These are phyloP conservation scores for Syngnathoides biaculeatus DNA, from an alignment of 2,113 vertebrate species.

Conservation along the genomic window DNA sequence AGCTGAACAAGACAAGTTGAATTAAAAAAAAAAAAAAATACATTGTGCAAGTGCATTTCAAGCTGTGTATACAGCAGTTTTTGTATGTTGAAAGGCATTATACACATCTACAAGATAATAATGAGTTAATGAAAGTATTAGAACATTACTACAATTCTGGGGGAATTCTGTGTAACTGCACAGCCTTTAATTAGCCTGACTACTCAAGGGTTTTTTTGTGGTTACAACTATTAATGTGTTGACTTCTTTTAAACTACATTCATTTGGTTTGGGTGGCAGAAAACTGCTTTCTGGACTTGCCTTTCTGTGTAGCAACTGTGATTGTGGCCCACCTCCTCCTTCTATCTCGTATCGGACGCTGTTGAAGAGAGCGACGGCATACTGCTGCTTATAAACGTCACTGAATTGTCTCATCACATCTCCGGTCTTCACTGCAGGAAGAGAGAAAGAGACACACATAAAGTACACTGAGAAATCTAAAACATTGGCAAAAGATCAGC, in stretches of 20 bases:
- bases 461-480: neutral
- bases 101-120: neutral
- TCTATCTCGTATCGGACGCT: constrained; percentile 90
- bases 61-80: too few species aligned
- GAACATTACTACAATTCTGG: neutral
- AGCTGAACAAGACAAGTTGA: too few species aligned
- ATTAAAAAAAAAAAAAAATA: too few species aligned
- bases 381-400: constrained; percentile 82
- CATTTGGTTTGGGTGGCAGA: neutral
- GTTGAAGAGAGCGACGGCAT: constrained; percentile 87
- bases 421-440: constrained; percentile 75
- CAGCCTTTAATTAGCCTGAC: neutral
- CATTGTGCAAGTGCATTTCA: too few species aligned
- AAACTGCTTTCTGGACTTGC: constrained; percentile 54
- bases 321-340: constrained; percentile 77
- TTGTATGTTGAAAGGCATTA: neutral
- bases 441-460: neutral
- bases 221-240: neutral
- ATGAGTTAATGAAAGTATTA: neutral
- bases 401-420: constrained; percentile 82
- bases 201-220: too few species aligned
- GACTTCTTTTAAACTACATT: neutral
- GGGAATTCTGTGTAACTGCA: neutral
- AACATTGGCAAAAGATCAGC: too few species aligned
- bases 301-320: constrained; percentile 92